Percentiles rank a stretch among this genome's conserved stretches.
These are phyloP conservation scores for Lipophrys pholis DNA, from an alignment of 2,113 vertebrate genomes.

Conservation along the genomic window DNA sequence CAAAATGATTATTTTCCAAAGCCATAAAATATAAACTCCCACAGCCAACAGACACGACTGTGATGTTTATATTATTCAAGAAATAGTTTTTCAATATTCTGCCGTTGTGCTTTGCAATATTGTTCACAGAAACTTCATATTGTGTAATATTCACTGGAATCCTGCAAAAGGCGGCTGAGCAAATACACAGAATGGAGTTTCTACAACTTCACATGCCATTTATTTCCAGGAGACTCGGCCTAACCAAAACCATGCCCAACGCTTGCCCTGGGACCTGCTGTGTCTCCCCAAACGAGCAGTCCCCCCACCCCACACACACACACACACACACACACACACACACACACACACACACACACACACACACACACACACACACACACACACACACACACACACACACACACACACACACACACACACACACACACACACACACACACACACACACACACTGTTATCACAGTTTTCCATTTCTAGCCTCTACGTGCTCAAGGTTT, in stretches of 20 bases:
- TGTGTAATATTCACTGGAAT: constrained; percentile 25
- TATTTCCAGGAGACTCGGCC: neutral
- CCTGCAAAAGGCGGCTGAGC: neutral
- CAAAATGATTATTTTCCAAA: neutral
- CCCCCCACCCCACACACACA: too few relatives aligned
- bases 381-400: constrained; percentile 6
- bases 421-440: too few relatives aligned
- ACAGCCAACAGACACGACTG: neutral
- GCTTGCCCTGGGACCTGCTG: neutral
- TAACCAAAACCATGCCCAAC: neutral
- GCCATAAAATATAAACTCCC: neutral
- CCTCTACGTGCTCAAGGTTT: constrained; percentile 60
- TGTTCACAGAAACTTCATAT: constrained; percentile 47
- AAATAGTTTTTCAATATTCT: constrained; percentile 31
- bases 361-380: too few relatives aligned
- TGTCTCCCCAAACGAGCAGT: neutral
- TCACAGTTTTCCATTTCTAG: constrained; percentile 59
- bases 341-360: too few relatives aligned
- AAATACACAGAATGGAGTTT: neutral
- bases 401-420: constrained; percentile 2
- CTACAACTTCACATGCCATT: neutral
- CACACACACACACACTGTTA: constrained; percentile 2
- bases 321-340: too few relatives aligned
- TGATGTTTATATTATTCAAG: constrained; percentile 47
- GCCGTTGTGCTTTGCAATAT: constrained; percentile 30